A percentile compares a stretch with the other conserved stretches of the same genome.
phyloP scores from a whole-genome alignment of 23 tunicate genomes.

The Diplosoma virens region DNA sequence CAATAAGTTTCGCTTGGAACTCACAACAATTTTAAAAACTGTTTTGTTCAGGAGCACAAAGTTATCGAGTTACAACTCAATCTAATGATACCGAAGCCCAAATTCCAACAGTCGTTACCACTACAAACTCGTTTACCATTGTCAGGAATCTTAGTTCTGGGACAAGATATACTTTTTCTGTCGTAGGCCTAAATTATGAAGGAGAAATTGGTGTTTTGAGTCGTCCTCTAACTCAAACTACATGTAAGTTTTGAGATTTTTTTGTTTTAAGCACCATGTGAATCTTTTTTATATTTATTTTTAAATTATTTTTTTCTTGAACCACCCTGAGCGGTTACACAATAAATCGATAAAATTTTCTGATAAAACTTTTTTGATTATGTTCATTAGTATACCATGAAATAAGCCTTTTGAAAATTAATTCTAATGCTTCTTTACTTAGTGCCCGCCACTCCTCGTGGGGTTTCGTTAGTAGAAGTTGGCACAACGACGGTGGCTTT shows the following conservation, averaged over 20 bases:
- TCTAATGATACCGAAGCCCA: slow-evolving; percentile 4
- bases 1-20: background rate
- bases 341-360: too few species aligned
- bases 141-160: background rate
- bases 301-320: too few species aligned
- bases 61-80: background rate
- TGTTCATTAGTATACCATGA: too few species aligned
- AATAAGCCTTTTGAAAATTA: too few species aligned
- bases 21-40: background rate
- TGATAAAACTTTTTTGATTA: too few species aligned
- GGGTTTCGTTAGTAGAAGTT: background rate
- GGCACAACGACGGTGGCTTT: background rate
- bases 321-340: too few species aligned
- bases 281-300: too few species aligned
- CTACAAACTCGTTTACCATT: background rate
- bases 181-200: slow-evolving; percentile 1
- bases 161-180: background rate
- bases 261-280: too few species aligned
- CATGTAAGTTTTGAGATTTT: slow-evolving; percentile 3
- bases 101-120: background rate
- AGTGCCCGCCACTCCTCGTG: background rate
- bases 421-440: too few species aligned
- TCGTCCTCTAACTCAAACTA: background rate
- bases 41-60: slow-evolving; percentile 15
- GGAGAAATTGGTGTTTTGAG: background rate